Conservation (phyloP, 2,888 invertebrate genomes). For the Ypsolopha sequella region DNA sequence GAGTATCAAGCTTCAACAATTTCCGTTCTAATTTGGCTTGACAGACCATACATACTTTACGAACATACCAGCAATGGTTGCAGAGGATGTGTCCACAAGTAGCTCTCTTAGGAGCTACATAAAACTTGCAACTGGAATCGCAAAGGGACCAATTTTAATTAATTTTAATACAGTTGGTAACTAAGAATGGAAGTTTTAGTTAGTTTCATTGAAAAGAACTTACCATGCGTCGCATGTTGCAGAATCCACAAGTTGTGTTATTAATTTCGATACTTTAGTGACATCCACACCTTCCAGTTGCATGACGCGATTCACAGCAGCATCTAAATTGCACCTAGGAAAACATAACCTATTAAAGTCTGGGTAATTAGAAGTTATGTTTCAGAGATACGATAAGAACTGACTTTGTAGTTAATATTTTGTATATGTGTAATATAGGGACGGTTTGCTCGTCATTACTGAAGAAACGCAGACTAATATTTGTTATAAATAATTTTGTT, state of each 20-base stretch:
- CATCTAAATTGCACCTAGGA: too few relatives aligned
- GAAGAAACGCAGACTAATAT: too few relatives aligned
- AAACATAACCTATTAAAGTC: too few relatives aligned
- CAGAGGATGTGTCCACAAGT: constrained; percentile 50
- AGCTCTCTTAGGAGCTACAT: constrained; percentile 40
- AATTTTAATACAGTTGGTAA: background rate
- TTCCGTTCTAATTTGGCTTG: constrained; percentile 25
- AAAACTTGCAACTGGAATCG: constrained; percentile 45
- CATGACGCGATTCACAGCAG: background rate
- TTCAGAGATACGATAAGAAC: too few relatives aligned
- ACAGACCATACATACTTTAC: constrained; percentile 37
- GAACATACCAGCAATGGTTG: constrained; percentile 41
- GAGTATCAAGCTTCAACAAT: constrained; percentile 30
- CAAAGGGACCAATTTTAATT: background rate
- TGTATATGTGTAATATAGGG: too few relatives aligned
- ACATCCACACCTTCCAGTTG: background rate
- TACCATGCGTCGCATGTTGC: constrained; percentile 54
- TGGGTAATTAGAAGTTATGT: too few relatives aligned
- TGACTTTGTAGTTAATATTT: too few relatives aligned
- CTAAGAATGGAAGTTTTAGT: background rate
- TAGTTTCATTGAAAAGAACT: constrained; percentile 8
- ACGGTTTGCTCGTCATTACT: too few relatives aligned
- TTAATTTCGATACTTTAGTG: constrained; percentile 17
- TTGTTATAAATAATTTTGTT: too few relatives aligned
- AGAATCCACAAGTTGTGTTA: constrained; percentile 30